These are phyloP conservation scores for Pangasianodon hypophthalmus DNA, from an alignment of 2,113 vertebrate species.

Conservation along the genomic window DNA sequence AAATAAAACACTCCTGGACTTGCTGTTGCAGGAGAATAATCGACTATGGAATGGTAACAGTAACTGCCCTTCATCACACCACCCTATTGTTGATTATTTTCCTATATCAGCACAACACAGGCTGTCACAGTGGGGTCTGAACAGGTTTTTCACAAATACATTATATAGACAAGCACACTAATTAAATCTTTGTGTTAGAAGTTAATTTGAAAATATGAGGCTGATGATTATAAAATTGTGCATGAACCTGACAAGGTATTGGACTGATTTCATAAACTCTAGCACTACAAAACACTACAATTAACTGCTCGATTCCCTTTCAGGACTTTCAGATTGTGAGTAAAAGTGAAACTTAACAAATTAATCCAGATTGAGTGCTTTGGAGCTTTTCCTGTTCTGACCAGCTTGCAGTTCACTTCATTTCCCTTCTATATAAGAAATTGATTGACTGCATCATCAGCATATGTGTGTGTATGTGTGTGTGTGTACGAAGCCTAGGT, in stretches of 20 bases:
- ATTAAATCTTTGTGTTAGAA: not conserved
- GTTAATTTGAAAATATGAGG: not conserved
- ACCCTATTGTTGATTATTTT: not conserved
- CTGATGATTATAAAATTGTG: too few relatives aligned
- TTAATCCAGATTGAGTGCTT: not conserved
- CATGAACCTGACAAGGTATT: too few relatives aligned
- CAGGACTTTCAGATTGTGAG: not conserved
- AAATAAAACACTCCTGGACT: not conserved
- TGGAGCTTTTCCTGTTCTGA: not conserved
- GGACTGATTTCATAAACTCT: not conserved
- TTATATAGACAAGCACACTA: not conserved
- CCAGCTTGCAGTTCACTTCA: not conserved
- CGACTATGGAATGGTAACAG: too few relatives aligned
- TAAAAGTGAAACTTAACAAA: not conserved
- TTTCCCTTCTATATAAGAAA: not conserved
- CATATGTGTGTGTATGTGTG: not conserved
- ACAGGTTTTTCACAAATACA: not conserved
- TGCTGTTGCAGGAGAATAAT: too few relatives aligned
- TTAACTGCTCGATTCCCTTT: not conserved
- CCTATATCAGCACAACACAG: not conserved
- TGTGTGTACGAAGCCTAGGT: not conserved
- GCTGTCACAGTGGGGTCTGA: not conserved
- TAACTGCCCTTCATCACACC: not conserved
- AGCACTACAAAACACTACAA: not conserved
- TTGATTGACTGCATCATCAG: constrained; percentile 6